Base-by-base conservation (phyloP, 2,888 invertebrate genomes). In the Caenorhabditis doughertyi region DNA sequence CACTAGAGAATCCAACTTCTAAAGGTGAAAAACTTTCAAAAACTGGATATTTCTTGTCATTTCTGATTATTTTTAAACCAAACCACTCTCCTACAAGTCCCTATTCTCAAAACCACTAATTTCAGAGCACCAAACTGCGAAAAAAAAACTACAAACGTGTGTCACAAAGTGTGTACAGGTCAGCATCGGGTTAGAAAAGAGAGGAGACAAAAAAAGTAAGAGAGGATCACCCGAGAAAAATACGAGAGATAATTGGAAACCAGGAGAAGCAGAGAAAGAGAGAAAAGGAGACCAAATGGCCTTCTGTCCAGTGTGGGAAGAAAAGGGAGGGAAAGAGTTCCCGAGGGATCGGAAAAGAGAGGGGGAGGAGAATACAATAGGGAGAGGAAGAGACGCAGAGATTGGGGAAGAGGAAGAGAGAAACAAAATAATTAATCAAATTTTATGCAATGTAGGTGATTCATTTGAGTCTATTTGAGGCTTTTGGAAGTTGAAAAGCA, bases 111-210 rank as follows among this genome's bases (percentile, higher is more conserved):
- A 39, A 39, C 16, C 8, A 3, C 3, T 47, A 7, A 47, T 35
- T 35, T 35, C 8, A n/a, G 9, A 16, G 35, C 21, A 21, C 25
- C 39, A 56, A 39, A 70, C 13, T 44, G 25, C 23, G n/a, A n/a
- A n/a, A 39, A 27, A 27, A 25, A 42, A 55, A 68, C 27, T 21
- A 39, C 39, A 44, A n/a, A 18, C 8, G 44, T 13, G 23, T 44
- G 51, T n/a, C 29, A 44, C 42, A 58, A 27, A 18, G 70, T 58
- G 58, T 72, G 72, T 72, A 56, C 72, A 64, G 72, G 72, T 73
- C 72, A 73, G 72, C 62, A 23, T n/a, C 70, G 44, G 56, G 56
- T 44, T 42, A 13, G 32, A 35, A 27, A 23, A n/a, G 35, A 56
- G 56, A 56, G 56, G 39, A 60, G 42, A 60, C 42, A 60, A 25